Evolutionary conservation across 2,797 vertebrate species (phyloP).

Genomic region (Hyperoplus lanceolatus): DNA sequence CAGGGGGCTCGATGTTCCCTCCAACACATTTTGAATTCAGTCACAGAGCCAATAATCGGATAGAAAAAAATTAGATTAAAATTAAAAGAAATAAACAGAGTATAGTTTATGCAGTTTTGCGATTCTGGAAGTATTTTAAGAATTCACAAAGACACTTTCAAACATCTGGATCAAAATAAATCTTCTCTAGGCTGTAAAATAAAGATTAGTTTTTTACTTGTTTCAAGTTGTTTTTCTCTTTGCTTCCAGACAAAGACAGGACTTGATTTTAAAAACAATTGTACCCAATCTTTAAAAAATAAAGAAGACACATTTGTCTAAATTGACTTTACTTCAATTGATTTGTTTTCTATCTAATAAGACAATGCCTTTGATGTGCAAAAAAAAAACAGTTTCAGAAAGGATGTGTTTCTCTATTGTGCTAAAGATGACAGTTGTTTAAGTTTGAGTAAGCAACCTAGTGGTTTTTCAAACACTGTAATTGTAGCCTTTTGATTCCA

Average conservation of each 20-base stretch:
- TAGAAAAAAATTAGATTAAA: not conserved
- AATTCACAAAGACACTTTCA: not conserved
- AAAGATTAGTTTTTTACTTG: not conserved
- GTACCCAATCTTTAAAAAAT: not conserved
- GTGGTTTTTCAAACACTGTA: too few relatives aligned
- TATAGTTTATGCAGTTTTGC: not conserved
- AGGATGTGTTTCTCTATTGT: too few relatives aligned
- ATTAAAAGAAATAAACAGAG: not conserved
- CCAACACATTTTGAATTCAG: conserved; percentile 5
- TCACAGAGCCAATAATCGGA: not conserved
- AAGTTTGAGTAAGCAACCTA: too few relatives aligned
- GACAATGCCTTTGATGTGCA: too few relatives aligned
- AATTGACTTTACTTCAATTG: not conserved
- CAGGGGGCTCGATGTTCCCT: not conserved
- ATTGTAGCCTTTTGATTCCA: too few relatives aligned
- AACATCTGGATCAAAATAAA: not conserved
- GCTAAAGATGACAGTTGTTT: too few relatives aligned
- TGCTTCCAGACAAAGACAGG: not conserved
- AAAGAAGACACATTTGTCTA: not conserved
- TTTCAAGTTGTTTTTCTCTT: not conserved
- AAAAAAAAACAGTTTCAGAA: too few relatives aligned
- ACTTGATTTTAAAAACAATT: not conserved
- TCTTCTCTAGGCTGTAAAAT: not conserved
- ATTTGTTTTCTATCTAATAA: not conserved
- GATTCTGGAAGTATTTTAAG: not conserved